Conservation (phyloP, 1,140 invertebrate genomes). For the Halictus rubicundus region DNA sequence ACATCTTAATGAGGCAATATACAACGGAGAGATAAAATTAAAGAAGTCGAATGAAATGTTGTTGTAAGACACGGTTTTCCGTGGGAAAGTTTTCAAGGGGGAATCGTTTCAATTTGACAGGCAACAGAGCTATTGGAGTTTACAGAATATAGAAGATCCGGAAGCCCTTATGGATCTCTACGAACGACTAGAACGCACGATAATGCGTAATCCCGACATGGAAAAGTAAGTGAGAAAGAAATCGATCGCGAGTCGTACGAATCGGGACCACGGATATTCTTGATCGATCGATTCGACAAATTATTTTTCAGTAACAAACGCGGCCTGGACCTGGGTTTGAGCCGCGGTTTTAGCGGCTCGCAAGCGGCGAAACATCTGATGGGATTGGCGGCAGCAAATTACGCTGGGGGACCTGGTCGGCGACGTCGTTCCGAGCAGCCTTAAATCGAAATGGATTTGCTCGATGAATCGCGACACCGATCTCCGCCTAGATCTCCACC, state of each 20-base stretch:
- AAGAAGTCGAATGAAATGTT: background rate
- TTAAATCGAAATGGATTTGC: slow-evolving; percentile 47
- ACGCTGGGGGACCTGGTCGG: slow-evolving; percentile 91
- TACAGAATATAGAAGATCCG: slow-evolving; percentile 71
- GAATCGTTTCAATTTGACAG: slow-evolving; percentile 2
- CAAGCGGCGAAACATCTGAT: slow-evolving; percentile 94
- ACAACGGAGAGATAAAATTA: background rate
- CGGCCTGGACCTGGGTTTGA: slow-evolving; percentile 90
- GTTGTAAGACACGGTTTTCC: too few species aligned
- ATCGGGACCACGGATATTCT: too few species aligned
- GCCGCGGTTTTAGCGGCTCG: slow-evolving; percentile 92
- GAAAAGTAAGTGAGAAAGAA: slow-evolving; percentile 81
- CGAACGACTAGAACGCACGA: slow-evolving; percentile 64
- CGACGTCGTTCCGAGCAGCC: slow-evolving; percentile 85
- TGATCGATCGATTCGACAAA: too few species aligned
- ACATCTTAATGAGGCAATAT: too few species aligned
- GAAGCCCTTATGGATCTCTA: slow-evolving; percentile 82
- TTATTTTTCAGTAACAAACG: slow-evolving; percentile 86
- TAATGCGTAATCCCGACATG: slow-evolving; percentile 80
- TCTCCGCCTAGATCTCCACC: slow-evolving; percentile 11
- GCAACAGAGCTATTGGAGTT: slow-evolving; percentile 68
- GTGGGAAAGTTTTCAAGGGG: background rate
- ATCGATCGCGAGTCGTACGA: too few species aligned
- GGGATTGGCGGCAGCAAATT: slow-evolving; percentile 92
- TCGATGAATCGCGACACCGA: background rate